These are phyloP conservation scores for Dissostichus mawsoni DNA, from an alignment of 2,113 vertebrate genomes.

Conservation along the genomic window DNA sequence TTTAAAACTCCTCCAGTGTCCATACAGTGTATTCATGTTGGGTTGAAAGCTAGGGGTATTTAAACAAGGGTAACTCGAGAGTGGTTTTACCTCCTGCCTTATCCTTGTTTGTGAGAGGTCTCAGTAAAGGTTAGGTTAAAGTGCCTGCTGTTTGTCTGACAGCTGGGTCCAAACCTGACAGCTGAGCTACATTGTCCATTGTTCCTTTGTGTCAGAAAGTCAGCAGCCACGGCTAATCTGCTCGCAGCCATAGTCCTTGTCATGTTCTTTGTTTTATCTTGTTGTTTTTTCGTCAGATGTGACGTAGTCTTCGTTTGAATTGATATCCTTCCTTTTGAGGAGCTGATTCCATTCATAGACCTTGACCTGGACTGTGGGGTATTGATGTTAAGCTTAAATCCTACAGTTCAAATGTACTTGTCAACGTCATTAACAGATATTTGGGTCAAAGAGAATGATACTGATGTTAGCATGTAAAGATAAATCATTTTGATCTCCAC, in stretches of 20 bases:
- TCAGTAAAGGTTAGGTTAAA: slow-evolving; percentile 16
- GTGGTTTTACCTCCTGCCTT: neutral
- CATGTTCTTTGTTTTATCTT: neutral
- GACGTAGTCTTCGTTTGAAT: neutral
- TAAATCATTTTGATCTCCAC: neutral
- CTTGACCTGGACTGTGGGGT: neutral
- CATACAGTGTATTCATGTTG: neutral
- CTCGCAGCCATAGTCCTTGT: neutral
- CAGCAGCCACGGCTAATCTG: slow-evolving; percentile 19
- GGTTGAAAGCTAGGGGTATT: neutral
- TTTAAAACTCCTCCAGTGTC: neutral
- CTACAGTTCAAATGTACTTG: neutral
- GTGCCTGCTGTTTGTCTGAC: slow-evolving; percentile 44
- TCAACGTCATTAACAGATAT: neutral
- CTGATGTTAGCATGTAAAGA: neutral
- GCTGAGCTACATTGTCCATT: slow-evolving; percentile 58
- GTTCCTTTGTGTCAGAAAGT: slow-evolving; percentile 57
- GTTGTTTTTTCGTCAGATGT: slow-evolving; percentile 14
- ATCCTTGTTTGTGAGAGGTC: neutral
- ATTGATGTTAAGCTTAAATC: neutral
- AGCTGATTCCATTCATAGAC: neutral
- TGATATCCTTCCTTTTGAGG: neutral
- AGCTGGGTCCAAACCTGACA: slow-evolving; percentile 54
- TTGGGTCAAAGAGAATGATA: neutral
- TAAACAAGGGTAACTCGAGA: neutral